phyloP scores from a whole-genome alignment of 1,140 invertebrate genomes.

The Drosophila nikananu region DNA sequence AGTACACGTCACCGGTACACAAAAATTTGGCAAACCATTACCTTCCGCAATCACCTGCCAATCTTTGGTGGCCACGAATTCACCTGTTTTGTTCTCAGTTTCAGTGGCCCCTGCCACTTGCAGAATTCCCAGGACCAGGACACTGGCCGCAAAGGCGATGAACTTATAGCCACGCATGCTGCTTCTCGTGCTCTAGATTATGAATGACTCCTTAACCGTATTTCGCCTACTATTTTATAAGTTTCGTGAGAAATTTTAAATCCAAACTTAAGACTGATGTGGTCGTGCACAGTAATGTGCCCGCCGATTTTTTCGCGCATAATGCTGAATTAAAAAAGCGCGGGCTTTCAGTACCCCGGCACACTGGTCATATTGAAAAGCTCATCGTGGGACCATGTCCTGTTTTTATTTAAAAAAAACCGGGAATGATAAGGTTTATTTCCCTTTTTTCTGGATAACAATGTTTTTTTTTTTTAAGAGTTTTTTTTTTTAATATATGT shows the following conservation, averaged over 20 bases:
- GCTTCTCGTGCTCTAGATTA: neutral
- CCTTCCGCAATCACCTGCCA: conserved; percentile 88
- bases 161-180: conserved; percentile 19
- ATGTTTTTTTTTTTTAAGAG: too few relatives aligned
- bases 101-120: conserved; percentile 10
- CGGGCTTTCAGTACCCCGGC: neutral
- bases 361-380: neutral
- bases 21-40: conserved; percentile 55
- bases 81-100: conserved; percentile 52
- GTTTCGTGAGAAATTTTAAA: conserved; percentile 36
- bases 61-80: conserved; percentile 87
- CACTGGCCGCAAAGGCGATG: neutral
- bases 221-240: conserved; percentile 11
- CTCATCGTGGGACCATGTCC: neutral
- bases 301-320: neutral
- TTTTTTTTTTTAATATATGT: too few relatives aligned
- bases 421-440: neutral
- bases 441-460: too few relatives aligned
- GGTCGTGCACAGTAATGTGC: conserved; percentile 11
- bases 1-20: conserved; percentile 48
- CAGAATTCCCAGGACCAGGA: conserved; percentile 20
- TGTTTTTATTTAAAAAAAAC: neutral
- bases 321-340: neutral
- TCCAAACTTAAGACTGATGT: conserved; percentile 24
- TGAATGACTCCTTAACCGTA: neutral